Evolutionary conservation across 2,888 invertebrate genomes (phyloP).

Genomic region (Melieria omissa): DNA sequence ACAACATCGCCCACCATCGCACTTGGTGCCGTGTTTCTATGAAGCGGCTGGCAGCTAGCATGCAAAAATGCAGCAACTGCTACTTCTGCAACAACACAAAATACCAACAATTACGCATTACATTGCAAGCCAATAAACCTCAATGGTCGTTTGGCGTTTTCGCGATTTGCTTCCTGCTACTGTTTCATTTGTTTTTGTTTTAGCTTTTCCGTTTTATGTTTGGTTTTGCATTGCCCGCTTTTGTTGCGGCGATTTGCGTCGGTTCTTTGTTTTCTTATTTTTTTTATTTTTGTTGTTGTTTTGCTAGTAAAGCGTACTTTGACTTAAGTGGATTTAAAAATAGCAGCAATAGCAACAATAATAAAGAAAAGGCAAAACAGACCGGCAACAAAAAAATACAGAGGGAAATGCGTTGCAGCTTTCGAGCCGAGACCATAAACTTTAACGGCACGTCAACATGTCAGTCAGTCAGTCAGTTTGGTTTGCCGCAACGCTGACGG

Average conservation of each 20-base stretch:
- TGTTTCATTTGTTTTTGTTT: background rate
- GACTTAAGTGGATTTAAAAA: conserved; percentile 3
- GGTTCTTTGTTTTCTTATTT: background rate
- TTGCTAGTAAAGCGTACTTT: background rate
- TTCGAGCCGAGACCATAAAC: too few relatives aligned
- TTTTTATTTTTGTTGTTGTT: background rate
- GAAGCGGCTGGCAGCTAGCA: background rate
- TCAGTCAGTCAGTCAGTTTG: too few relatives aligned
- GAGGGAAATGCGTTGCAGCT: background rate
- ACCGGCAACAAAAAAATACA: background rate
- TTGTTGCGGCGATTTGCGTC: too few relatives aligned
- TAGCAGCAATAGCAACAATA: conserved; percentile 5
- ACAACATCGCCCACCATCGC: background rate
- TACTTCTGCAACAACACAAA: background rate
- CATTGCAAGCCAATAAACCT: background rate
- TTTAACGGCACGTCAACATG: too few relatives aligned
- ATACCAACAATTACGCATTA: background rate
- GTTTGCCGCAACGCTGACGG: too few relatives aligned
- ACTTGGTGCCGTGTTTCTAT: background rate
- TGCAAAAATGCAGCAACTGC: background rate
- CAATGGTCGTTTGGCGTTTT: background rate
- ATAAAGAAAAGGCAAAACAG: background rate
- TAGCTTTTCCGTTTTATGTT: background rate
- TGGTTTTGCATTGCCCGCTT: too few relatives aligned
- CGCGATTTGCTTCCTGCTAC: conserved; percentile 14